A percentile compares a stretch with the other conserved stretches of the same genome.
These are phyloP conservation scores for Agrotis clavis DNA, from an alignment of 2,888 invertebrate genomes.

Conservation along the genomic window DNA sequence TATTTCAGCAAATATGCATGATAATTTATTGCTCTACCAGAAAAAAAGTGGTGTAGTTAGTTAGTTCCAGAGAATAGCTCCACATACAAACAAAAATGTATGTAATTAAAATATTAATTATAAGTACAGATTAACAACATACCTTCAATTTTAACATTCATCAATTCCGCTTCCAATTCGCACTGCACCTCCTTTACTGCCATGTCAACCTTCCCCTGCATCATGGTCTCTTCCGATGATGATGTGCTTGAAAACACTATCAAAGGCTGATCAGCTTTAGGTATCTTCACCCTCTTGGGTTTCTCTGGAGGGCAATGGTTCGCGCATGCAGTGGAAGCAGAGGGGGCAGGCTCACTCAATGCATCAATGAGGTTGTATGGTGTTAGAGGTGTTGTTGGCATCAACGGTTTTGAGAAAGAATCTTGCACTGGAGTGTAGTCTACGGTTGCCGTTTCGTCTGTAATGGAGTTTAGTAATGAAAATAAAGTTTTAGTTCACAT, in stretches of 20 bases:
- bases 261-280: slow-evolving; percentile 76
- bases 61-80: too few relatives aligned
- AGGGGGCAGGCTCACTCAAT: slow-evolving; percentile 79
- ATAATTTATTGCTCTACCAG: too few relatives aligned
- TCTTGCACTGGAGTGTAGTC: slow-evolving; percentile 81
- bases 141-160: slow-evolving; percentile 73
- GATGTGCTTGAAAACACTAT: slow-evolving; percentile 84
- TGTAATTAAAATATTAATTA: too few relatives aligned
- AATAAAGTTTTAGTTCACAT: too few relatives aligned
- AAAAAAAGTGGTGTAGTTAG: too few relatives aligned
- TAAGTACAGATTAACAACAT: not conserved
- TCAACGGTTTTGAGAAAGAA: slow-evolving; percentile 55
- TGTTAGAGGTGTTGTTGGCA: slow-evolving; percentile 34
- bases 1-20: too few relatives aligned
- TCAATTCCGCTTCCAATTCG: slow-evolving; percentile 64
- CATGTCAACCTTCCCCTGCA: slow-evolving; percentile 60
- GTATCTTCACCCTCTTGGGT: slow-evolving; percentile 67
- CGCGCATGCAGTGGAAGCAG: slow-evolving; percentile 75
- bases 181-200: slow-evolving; percentile 73
- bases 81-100: too few relatives aligned
- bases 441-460: slow-evolving; percentile 72
- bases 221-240: slow-evolving; percentile 81
- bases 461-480: slow-evolving; percentile 6
- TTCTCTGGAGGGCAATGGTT: slow-evolving; percentile 76
- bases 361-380: slow-evolving; percentile 80